Evolutionary conservation across 2,888 invertebrate genomes (phyloP).

Genomic region (Antheraea yamamai): DNA sequence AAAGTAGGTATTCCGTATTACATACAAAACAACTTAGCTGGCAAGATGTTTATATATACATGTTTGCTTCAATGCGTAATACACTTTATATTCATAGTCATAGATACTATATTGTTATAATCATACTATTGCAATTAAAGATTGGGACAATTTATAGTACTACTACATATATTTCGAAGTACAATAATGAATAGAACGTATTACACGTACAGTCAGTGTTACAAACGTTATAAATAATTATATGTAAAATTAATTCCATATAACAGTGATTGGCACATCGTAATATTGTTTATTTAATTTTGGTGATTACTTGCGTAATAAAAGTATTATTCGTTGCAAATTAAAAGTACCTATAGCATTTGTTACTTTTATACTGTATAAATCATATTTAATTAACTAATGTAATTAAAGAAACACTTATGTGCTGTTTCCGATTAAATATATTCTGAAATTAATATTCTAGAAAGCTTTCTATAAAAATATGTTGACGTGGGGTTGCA

Average conservation of each 20-base stretch:
- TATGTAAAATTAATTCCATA: conserved; percentile 2
- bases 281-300: neutral
- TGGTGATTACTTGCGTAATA: neutral
- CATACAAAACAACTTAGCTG: conserved; percentile 54
- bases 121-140: conserved; percentile 22
- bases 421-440: no score
- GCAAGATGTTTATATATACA: conserved; percentile 45
- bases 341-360: neutral
- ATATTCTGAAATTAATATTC: no score
- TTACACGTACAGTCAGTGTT: conserved; percentile 23
- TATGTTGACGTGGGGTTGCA: no score
- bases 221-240: conserved; percentile 12
- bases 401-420: neutral
- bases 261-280: neutral
- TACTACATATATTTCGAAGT: conserved; percentile 20
- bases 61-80: neutral
- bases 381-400: neutral
- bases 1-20: conserved; percentile 58
- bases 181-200: conserved; percentile 21
- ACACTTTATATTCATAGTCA: conserved; percentile 2
- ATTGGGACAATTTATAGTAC: conserved; percentile 22
- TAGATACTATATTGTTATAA: conserved; percentile 22
- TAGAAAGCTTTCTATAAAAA: no score
- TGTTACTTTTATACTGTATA: neutral
- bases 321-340: neutral